Evolutionary conservation across 2,888 invertebrate genomes (phyloP).

Genomic region (Fragum fragum): DNA sequence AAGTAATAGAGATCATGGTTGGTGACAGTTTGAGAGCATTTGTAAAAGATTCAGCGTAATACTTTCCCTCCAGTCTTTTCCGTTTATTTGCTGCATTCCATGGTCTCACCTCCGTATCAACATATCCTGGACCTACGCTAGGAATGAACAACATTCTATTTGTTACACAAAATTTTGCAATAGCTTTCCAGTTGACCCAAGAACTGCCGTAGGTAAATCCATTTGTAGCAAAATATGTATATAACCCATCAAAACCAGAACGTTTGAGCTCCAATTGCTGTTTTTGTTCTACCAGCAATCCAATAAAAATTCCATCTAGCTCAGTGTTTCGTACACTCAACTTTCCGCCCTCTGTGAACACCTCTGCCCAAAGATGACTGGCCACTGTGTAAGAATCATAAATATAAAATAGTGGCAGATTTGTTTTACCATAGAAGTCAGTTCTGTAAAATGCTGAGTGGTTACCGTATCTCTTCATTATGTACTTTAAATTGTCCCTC

Average conservation of each 20-base stretch:
- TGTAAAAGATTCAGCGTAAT: slow-evolving; percentile 90
- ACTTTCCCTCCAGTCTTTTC: slow-evolving; percentile 89
- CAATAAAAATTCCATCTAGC: slow-evolving; percentile 89
- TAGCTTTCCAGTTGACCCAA: slow-evolving; percentile 82
- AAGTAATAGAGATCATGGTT: slow-evolving; percentile 90
- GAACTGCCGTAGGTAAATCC: slow-evolving; percentile 90
- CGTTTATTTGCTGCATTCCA: slow-evolving; percentile 89
- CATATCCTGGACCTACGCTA: slow-evolving; percentile 91
- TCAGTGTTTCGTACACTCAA: slow-evolving; percentile 88
- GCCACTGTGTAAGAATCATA: slow-evolving; percentile 90
- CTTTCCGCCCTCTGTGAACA: slow-evolving; percentile 85
- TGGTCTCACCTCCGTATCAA: slow-evolving; percentile 90
- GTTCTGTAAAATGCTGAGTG: slow-evolving; percentile 89
- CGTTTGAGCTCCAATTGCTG: slow-evolving; percentile 87
- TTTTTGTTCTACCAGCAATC: slow-evolving; percentile 88
- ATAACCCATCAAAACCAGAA: slow-evolving; percentile 89
- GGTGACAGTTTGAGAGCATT: slow-evolving; percentile 89
- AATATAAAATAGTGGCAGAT: slow-evolving; percentile 90
- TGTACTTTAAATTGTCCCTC: slow-evolving; percentile 85
- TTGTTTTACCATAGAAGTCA: slow-evolving; percentile 63
- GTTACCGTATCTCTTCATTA: slow-evolving; percentile 87
- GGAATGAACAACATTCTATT: slow-evolving; percentile 89
- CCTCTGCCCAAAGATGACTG: slow-evolving; percentile 88
- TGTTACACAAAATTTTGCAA: slow-evolving; percentile 72
- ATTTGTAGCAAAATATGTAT: slow-evolving; percentile 90